Conservation (phyloP, 1,140 invertebrate genomes). For the Leptinotarsa lineolata region DNA sequence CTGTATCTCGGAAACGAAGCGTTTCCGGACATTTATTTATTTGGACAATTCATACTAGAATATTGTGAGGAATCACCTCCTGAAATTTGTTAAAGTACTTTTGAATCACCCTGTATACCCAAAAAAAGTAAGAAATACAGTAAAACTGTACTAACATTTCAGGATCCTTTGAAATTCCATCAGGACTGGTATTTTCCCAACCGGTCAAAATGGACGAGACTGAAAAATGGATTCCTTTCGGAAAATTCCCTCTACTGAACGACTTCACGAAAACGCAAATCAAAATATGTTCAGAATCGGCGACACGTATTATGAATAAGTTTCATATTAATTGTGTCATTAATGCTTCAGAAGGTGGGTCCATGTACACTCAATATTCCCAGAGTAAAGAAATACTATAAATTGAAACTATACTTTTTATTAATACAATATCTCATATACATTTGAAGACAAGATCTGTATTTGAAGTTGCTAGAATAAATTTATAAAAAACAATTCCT, state of each 20-base stretch:
- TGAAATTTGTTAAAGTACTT: no score
- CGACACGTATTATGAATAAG: neutral
- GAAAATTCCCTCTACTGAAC: constrained; percentile 49
- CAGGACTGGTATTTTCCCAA: constrained; percentile 59
- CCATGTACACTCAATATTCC: neutral
- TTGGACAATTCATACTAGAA: no score
- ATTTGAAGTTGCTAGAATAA: neutral
- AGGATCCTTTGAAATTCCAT: constrained; percentile 59
- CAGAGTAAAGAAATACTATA: neutral
- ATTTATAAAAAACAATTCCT: neutral
- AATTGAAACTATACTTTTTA: neutral
- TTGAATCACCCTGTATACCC: no score
- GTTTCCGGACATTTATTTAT: no score
- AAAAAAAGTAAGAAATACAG: no score
- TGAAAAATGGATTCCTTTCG: constrained; percentile 55
- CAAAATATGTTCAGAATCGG: constrained; percentile 12
- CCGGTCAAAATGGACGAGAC: constrained; percentile 54
- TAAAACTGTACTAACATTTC: constrained; percentile 23
- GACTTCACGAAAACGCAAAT: constrained; percentile 31
- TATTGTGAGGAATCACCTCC: no score
- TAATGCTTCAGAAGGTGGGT: neutral
- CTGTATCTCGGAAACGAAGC: no score
- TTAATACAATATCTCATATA: constrained; percentile 8
- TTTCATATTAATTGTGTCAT: no score
- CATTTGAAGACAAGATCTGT: neutral